Base-by-base conservation (phyloP, 1,140 invertebrate species). In the Drosophila serrata region DNA sequence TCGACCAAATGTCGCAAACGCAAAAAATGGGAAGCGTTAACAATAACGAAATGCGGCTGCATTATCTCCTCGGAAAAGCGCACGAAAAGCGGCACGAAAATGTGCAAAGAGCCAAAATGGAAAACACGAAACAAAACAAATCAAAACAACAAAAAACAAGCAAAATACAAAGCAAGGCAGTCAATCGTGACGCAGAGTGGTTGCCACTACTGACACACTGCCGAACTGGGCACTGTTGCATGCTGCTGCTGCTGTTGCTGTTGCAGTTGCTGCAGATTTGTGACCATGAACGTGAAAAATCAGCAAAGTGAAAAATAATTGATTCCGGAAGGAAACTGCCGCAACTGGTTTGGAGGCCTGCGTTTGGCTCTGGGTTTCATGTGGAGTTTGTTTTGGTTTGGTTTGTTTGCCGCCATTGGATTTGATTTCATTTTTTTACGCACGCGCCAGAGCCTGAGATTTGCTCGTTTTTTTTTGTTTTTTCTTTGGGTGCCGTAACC, bases 291-390 rank as follows among this genome's bases (percentile, higher is more conserved):
- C 82, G 84, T 87, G 82, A 87, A 87, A 82, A 67, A 74, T 64
- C 62, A 69, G 65, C 84, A 80, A 84, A 87, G 82, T 82, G 82
- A 87, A 87, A 88, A 82, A 82, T 88, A 87, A 87, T 87, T 84
- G 84, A 87, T 87, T 87, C 84, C 85, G 84, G 84, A 87, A 87
- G 84, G 84, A 87, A 87, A 87, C 84, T 87, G 84, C 76, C 73
- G 78, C 68, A 88, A 87, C 84, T 88, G 84, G 84, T 87, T 87
- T 82, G 43, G 29, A 11, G 46, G 31, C 56, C 68, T 67, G 33
- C 35, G n/a, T 59, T 72, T 70, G 48, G 42, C 29, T 15, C 40
- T 53, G 15, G 12, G 19, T 17, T 42, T 42, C 40, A 42, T 68
- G 58, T 48, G 19, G 13, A 17, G 11, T 64, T 60, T 64, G 56